Evolutionary conservation across 1,140 invertebrate genomes (phyloP), one percentile per base, ranked within the genome.

Genomic region (Lasaia peninsularis): DNA sequence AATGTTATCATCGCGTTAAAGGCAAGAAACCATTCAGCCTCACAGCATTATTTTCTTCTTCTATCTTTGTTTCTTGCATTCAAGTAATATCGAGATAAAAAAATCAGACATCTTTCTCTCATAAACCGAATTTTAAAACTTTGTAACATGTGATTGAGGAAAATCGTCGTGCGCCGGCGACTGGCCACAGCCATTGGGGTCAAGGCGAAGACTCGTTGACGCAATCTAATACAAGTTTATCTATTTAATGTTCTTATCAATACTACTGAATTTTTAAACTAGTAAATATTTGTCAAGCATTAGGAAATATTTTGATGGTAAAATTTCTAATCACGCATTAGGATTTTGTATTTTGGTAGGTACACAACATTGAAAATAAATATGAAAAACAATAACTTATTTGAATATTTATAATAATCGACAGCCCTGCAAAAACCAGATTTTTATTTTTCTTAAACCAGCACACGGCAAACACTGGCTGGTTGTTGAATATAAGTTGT

Each of bases 121-220:
- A 9, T 52, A 11, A 12, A 33, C n/a, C 31, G 28, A 52, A 33
- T 52, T 33, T 55, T 60, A 52, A 62, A 70, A 68, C 60, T 57
- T 35, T 52, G 66, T 62, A 52, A 58, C 56, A 62, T 60, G 58
- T 62, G 56, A 49, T 55, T 55, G 61, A 70, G 75, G 72, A 70
- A 73, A 75, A 70, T 64, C 60, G 54, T 31, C n/a, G 57, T 44
- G 55, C 50, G 60, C 52, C 62, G 65, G 73, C 66, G 61, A 73
- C 66, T 62, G 69, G 56, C 61, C 63, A 62, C 61, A 31, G 52
- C 34, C 71, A 80, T 75, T 73, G 69, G 66, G 80, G 80, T 83
- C 80, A 83, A 83, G 80, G 80, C 80, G 71, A 60, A 52, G 50
- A 56, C 56, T 53, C 52, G 63, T 73, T 79, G 74, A 78, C 78